phyloP scores from a whole-genome alignment of 2,888 invertebrate genomes.

The Orthosia cruda region DNA sequence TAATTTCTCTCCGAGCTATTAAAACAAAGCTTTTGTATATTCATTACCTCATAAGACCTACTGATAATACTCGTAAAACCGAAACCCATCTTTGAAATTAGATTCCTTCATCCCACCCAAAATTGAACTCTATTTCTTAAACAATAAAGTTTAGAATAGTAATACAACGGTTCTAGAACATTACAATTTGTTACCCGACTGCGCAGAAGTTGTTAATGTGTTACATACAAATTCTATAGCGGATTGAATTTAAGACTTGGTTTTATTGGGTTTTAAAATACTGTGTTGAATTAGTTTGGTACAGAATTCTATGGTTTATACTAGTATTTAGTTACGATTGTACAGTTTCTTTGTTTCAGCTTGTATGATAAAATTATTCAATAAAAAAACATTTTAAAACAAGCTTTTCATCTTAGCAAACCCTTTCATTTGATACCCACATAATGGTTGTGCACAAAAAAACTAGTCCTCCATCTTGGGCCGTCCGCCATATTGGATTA shows the following conservation, averaged over 20 bases:
- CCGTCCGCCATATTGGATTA: too few relatives aligned
- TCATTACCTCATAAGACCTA: conserved; percentile 20
- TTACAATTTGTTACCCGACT: conserved; percentile 36
- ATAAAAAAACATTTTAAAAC: too few relatives aligned
- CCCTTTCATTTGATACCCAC: too few relatives aligned
- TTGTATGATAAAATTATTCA: too few relatives aligned
- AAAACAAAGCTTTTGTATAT: conserved; percentile 19
- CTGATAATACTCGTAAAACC: conserved; percentile 49
- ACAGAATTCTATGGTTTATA: not conserved
- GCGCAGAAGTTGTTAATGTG: conserved; percentile 16
- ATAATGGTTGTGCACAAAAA: too few relatives aligned
- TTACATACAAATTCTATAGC: conserved; percentile 22
- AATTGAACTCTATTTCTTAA: not conserved
- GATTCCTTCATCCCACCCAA: not conserved
- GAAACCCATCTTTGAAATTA: conserved; percentile 29
- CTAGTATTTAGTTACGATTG: not conserved
- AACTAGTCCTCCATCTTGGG: too few relatives aligned
- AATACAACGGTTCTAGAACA: not conserved
- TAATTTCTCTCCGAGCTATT: not conserved
- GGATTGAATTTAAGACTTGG: conserved; percentile 24
- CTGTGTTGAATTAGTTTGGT: conserved; percentile 21
- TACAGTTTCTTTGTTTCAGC: too few relatives aligned
- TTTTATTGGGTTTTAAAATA: conserved; percentile 27
- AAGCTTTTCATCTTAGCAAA: too few relatives aligned
- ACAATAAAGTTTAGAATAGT: not conserved